phyloP scores from a whole-genome alignment of 2,113 vertebrate species.

The Pionites leucogaster region DNA sequence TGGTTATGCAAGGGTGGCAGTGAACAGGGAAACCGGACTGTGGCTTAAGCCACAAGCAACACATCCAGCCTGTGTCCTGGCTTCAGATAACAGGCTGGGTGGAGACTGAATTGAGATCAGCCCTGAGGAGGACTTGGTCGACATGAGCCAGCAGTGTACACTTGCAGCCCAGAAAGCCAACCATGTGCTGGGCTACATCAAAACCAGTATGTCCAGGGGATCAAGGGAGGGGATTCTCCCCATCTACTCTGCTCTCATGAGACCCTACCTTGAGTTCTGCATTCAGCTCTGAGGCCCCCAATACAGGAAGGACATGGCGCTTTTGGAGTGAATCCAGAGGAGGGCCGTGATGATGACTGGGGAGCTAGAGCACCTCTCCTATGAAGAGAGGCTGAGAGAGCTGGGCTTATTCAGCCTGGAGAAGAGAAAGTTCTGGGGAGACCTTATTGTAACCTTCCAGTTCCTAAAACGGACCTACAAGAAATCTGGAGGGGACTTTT shows the following conservation, averaged over 20 bases:
- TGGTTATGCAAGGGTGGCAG: background rate
- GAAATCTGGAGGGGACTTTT: background rate
- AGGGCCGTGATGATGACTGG: background rate
- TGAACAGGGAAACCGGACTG: accelerated
- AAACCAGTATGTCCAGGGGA: background rate
- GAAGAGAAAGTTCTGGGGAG: background rate
- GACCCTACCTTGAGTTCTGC: background rate
- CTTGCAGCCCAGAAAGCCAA: background rate
- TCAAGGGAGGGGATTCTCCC: background rate
- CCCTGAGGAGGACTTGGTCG: background rate
- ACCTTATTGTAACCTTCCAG: background rate
- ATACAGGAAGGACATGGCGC: background rate
- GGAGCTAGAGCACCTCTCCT: background rate
- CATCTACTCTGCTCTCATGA: background rate
- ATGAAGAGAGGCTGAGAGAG: background rate
- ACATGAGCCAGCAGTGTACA: background rate
- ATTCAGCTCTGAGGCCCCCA: background rate
- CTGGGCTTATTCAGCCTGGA: background rate
- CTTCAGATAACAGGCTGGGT: background rate
- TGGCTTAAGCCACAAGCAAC: background rate
- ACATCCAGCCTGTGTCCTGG: background rate
- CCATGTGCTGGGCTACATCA: background rate
- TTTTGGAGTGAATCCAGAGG: background rate
- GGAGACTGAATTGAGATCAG: background rate
- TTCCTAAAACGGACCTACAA: background rate